Evolutionary conservation across 1,140 invertebrate genomes (phyloP).

Genomic region (Heliconius hewitsoni): DNA sequence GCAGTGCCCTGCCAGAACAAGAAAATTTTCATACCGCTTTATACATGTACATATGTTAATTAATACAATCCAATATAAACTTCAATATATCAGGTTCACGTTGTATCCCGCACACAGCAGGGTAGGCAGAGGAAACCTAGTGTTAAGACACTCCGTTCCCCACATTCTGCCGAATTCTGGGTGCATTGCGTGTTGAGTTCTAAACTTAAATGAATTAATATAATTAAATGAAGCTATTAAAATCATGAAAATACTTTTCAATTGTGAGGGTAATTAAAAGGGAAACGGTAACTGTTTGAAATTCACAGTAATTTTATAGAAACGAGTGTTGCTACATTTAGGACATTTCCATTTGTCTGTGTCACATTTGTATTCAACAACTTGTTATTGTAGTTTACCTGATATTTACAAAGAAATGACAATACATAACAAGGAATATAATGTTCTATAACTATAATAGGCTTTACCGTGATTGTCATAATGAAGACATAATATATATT

Average conservation of each 20-base stretch:
- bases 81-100: too few relatives aligned
- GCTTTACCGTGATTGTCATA: too few relatives aligned
- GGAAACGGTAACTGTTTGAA: slow-evolving; percentile 9
- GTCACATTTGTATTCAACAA: slow-evolving; percentile 10
- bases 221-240: not conserved
- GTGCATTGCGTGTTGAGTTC: too few relatives aligned
- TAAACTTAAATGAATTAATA: too few relatives aligned
- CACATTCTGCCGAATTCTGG: too few relatives aligned
- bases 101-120: too few relatives aligned
- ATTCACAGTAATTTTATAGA: slow-evolving; percentile 17
- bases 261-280: slow-evolving; percentile 1
- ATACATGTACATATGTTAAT: too few relatives aligned
- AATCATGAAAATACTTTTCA: not conserved
- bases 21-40: too few relatives aligned
- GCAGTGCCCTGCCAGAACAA: too few relatives aligned
- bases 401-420: not conserved
- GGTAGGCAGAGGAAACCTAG: too few relatives aligned
- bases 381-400: not conserved
- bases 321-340: slow-evolving; percentile 10
- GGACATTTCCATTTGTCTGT: slow-evolving; percentile 13
- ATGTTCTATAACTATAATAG: not conserved
- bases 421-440: not conserved
- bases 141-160: too few relatives aligned
- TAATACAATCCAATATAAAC: too few relatives aligned
- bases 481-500: not conserved